Base-by-base conservation (phyloP, 1,140 invertebrate species). In the Euura lappo region DNA sequence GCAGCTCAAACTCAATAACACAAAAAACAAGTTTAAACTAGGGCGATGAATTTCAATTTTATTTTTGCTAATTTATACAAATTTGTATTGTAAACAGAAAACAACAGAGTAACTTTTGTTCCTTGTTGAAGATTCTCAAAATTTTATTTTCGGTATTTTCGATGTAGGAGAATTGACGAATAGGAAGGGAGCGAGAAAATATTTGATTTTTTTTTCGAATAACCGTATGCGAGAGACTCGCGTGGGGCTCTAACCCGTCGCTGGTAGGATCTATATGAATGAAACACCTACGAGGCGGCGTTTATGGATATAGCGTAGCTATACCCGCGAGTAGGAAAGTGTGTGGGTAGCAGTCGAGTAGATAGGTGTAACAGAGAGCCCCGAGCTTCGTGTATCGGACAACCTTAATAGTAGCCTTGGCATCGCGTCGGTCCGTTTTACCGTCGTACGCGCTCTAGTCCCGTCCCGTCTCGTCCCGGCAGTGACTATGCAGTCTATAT, bases 391-490 rank as follows among this genome's bases (percentile, higher is more conserved):
- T 71, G 47, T 13, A 46, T 71, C n/a, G 7, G 28, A 10, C 76
- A 77, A 81, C 80, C 83, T 81, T 86, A 85, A 85, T 84, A 85
- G 84, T 86, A 85, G 81, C 85, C 84, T 86, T 85, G 85, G 81
- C 77, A 70, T 74, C 73, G 69, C 47, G 2, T 51, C 47, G 2
- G 7, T 51, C 47, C 11, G 7, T 51, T 11, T 51, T 11, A 8
- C 47, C 11, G 8, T 10, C 51, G 2, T 6, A 11, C 51, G 2
- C 51, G 3, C 51, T 11, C 51, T 60, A 8, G 10, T n/a, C 13
- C 51, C 2, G 8, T 60, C 51, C 13, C 51, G 10, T n/a, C 13
- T 5, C 51, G 6, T n/a, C 3, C 13, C 8, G 10, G 13, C 13
- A 8, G 51, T 60, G 51, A 60, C 51, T 11, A 8, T 8, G 51